Evolutionary conservation across 1,140 invertebrate species (phyloP), one percentile per base, ranked within the genome.

Genomic region (Hycleus phaleratus): DNA sequence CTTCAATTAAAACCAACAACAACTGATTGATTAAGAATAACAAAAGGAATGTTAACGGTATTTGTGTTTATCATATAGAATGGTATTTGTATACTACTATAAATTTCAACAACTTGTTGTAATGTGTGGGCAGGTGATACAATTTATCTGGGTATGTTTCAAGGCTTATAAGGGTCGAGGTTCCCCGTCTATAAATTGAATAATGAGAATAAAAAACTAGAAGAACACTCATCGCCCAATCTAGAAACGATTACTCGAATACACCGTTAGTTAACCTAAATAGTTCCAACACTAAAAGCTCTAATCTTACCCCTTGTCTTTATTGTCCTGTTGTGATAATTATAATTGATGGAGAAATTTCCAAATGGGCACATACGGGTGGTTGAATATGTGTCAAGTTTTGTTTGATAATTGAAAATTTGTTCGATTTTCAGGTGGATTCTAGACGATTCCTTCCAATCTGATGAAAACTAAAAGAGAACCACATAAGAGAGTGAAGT

Each of bases 81-180:
- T 32, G 32, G 32, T 32, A 32, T 32, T 32, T 32, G 32, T 32
- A 7, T 32, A 32, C 7, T 5, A 5, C 0, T 4, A 32, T 4
- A 32, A 5, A 5, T 32, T 5, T 5, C 32, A 32, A 32, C 51
- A 53, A 53, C 51, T 46, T 46, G 24, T 52, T 52, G 49, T 53
- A 38, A 18, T 46, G 44, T 39, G 46, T 49, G 46, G 54, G 54
- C 54, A 56, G 54, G 54, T 56, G 54, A 49, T 56, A 56, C 38
- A 56, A 48, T 56, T 49, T 43, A 53, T 46, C 51, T 42, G 51
- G 46, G 45, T 45, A 38, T 53, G 38, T 53, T 45, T 53, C 40
- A 53, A 53, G 51, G 32, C 32, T 32, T 53, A 53, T 53, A 53
- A 53, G 51, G 51, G 51, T 53, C 49, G 10, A 45, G 43, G 43